Conservation (phyloP, 2,797 vertebrate genomes). For the Mycteria americana region DNA sequence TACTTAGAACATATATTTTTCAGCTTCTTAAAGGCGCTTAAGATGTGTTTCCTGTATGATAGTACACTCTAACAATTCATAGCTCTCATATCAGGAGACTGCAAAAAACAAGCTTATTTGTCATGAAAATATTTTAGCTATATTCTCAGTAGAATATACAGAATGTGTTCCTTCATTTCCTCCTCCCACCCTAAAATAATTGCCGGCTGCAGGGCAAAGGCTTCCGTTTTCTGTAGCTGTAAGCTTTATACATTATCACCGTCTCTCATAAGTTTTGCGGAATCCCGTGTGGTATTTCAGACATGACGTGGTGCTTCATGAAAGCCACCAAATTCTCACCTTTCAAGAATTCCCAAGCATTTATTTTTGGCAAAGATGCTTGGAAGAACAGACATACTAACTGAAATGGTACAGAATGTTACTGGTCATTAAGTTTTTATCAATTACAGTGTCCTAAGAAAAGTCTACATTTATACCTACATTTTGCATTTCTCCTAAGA, state of each 20-base stretch:
- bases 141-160: neutral
- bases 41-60: conserved; percentile 42
- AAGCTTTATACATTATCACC: neutral
- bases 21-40: neutral
- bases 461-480: neutral
- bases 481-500: neutral
- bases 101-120: neutral
- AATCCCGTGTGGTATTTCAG: neutral
- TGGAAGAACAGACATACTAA: neutral
- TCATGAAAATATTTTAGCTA: neutral
- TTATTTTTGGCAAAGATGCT: neutral
- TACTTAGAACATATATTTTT: neutral
- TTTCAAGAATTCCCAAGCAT: neutral
- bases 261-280: neutral
- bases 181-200: neutral
- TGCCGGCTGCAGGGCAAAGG: neutral
- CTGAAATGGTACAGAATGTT: neutral
- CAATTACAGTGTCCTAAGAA: neutral
- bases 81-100: neutral
- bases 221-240: neutral
- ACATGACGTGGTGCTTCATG: neutral
- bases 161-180: neutral
- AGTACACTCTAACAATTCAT: neutral
- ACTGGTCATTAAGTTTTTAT: neutral
- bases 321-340: neutral